Evolutionary conservation across 2,113 vertebrate genomes (phyloP).

Genomic region (Stigmatopora argus): DNA sequence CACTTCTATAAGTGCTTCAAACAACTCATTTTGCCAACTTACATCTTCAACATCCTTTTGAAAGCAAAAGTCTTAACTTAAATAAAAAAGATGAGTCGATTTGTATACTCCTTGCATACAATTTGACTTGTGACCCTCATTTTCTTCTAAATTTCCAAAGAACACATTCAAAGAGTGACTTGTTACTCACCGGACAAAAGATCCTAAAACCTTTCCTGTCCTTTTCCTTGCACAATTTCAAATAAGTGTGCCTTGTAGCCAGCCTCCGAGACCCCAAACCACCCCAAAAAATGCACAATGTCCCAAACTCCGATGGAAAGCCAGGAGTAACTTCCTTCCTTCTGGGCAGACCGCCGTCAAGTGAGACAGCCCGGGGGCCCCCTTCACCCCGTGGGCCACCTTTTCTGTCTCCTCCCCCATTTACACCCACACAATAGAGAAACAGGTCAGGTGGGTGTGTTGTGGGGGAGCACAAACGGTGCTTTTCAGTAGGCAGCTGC

Average conservation of each 20-base stretch:
- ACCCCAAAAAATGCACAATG: not conserved
- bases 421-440: conserved; percentile 35
- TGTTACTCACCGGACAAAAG: not conserved
- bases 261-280: not conserved
- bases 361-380: not conserved
- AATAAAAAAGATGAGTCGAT: too few relatives aligned
- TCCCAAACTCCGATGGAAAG: not conserved
- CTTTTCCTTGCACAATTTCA: not conserved
- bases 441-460: conserved; percentile 37
- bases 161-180: not conserved
- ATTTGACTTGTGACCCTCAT: not conserved
- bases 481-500: conserved; percentile 87
- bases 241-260: not conserved
- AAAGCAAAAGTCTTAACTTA: not conserved
- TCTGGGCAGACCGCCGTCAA: not conserved
- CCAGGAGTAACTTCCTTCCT: not conserved
- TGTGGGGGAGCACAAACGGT: conserved; percentile 76
- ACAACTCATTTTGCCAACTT: too few relatives aligned
- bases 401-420: conserved; percentile 1
- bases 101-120: too few relatives aligned
- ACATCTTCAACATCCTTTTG: too few relatives aligned
- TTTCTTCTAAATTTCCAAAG: not conserved
- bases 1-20: too few relatives aligned
- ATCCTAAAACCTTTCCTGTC: not conserved
- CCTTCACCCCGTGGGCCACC: not conserved